Conservation (phyloP, 2,888 invertebrate species). For the Pilophorus perplexus region DNA sequence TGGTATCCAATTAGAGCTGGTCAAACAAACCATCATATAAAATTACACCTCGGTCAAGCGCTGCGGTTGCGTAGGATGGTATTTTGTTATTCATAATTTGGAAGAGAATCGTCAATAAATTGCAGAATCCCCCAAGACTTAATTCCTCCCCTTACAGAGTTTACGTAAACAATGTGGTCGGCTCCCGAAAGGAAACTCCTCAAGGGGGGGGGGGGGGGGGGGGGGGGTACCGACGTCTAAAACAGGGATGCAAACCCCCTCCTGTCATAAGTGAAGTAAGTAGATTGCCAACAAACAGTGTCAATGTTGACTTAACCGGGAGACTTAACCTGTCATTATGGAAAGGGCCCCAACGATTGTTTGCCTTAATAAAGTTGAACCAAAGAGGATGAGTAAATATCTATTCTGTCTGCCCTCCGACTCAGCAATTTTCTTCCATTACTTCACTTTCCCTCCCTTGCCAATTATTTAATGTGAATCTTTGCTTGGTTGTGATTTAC, state of each 20-base stretch:
- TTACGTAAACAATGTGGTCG: too few relatives aligned
- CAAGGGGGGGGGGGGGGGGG: too few relatives aligned
- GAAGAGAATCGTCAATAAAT: too few relatives aligned
- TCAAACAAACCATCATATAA: conserved; percentile 12
- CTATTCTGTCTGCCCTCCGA: not conserved
- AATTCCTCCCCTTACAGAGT: too few relatives aligned
- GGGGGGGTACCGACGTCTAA: too few relatives aligned
- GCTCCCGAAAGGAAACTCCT: not conserved
- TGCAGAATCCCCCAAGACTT: too few relatives aligned
- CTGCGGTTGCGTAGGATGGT: too few relatives aligned
- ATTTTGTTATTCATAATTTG: too few relatives aligned
- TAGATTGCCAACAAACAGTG: conserved; percentile 44
- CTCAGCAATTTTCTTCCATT: conserved; percentile 26
- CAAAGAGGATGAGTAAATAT: conserved; percentile 11
- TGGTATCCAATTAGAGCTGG: conserved; percentile 2
- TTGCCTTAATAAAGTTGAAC: conserved; percentile 34
- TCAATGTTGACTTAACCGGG: conserved; percentile 42
- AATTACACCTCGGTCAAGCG: too few relatives aligned
- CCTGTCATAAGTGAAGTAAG: conserved; percentile 42
- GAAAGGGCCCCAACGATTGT: conserved; percentile 21
- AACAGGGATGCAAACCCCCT: conserved; percentile 23
- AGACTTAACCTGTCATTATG: conserved; percentile 41
- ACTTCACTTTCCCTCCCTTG: not conserved
- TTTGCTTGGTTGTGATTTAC: too few relatives aligned
- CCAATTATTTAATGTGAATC: not conserved